A percentile compares a stretch with the other conserved stretches of the same genome.
Evolutionary conservation across 2,113 vertebrate genomes (phyloP).

Genomic region (Oceanites oceanicus): DNA sequence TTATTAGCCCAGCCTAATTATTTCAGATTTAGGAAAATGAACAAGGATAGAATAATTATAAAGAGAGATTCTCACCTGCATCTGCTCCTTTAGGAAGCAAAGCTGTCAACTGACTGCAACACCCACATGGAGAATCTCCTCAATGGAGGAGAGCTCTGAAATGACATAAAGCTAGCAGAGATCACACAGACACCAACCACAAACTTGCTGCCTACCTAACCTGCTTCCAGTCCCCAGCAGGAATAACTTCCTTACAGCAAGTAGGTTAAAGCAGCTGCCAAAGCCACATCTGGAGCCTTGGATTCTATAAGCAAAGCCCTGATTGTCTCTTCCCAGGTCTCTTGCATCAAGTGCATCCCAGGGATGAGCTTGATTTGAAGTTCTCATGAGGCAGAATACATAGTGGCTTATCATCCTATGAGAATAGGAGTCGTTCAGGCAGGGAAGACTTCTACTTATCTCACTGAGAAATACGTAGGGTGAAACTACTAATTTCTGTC

Average conservation of each 20-base stretch:
- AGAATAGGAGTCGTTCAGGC: neutral
- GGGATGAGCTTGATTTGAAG: neutral
- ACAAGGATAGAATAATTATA: neutral
- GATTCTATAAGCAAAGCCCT: neutral
- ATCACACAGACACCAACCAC: neutral
- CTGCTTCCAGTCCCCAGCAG: neutral
- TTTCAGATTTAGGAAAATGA: neutral
- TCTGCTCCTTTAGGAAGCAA: neutral
- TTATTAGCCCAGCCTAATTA: neutral
- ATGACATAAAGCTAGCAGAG: neutral
- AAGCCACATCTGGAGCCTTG: neutral
- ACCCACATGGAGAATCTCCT: neutral
- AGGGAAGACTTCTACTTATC: neutral
- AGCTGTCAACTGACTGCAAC: neutral
- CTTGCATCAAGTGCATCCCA: neutral
- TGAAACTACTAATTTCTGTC: neutral
- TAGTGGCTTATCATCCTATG: neutral
- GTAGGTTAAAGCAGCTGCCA: neutral
- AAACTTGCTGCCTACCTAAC: neutral
- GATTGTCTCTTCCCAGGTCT: accelerated
- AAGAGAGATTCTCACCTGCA: neutral
- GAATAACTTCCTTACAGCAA: neutral
- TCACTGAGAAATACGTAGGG: neutral
- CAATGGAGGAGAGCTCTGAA: neutral
- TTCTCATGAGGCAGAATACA: neutral